Evolutionary conservation across 2,113 vertebrate genomes (phyloP).

Genomic region (Elaphurus davidianus): DNA sequence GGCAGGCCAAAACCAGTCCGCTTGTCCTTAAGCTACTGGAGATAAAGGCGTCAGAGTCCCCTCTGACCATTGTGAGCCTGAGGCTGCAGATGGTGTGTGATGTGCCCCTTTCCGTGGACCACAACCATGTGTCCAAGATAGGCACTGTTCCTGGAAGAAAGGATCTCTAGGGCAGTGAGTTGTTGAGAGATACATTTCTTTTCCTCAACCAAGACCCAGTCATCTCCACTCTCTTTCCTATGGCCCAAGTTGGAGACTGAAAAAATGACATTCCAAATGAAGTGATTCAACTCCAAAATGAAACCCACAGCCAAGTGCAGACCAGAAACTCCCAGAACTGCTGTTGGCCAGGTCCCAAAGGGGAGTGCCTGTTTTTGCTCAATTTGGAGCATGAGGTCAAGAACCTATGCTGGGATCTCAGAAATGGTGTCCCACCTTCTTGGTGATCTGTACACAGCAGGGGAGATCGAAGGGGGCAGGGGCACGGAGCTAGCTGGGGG

Average conservation of each 20-base stretch:
- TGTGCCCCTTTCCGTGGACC: neutral
- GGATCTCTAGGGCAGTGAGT: neutral
- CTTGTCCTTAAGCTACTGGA: neutral
- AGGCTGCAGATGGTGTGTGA: neutral
- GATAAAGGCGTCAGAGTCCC: neutral
- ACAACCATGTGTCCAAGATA: neutral
- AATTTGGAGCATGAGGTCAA: neutral
- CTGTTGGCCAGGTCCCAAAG: neutral
- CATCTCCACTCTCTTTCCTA: neutral
- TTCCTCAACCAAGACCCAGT: neutral
- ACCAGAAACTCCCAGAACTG: neutral
- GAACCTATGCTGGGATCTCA: neutral
- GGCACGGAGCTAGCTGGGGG: neutral
- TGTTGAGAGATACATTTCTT: neutral
- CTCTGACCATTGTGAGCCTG: neutral
- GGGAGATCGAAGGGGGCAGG: neutral
- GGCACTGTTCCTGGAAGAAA: neutral
- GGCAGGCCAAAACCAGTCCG: neutral
- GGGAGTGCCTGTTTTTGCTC: neutral
- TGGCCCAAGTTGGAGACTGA: neutral
- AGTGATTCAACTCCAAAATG: constrained; percentile 21
- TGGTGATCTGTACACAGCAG: neutral
- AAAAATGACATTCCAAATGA: neutral
- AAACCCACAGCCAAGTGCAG: neutral
- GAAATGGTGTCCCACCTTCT: neutral